Conservation (phyloP, 2,888 invertebrate species). For the Zootermopsis nevadensis region DNA sequence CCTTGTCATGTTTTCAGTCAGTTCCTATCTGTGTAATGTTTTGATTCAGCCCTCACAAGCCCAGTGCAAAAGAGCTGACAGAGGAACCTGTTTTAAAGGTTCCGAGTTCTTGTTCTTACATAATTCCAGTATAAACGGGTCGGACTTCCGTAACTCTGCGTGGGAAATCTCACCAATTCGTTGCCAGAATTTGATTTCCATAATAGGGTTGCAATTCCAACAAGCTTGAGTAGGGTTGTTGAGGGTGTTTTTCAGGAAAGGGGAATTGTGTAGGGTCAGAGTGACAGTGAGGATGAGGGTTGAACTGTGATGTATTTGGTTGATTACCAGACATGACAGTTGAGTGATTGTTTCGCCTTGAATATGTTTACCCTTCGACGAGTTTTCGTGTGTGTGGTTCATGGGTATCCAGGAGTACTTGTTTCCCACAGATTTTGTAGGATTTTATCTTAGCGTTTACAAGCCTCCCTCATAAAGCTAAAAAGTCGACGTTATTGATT, state of each 20-base stretch:
- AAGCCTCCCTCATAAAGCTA: too few species aligned
- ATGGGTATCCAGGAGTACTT: too few species aligned
- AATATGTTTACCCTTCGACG: not conserved
- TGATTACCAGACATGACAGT: not conserved
- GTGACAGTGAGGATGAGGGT: conserved; percentile 4
- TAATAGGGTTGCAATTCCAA: conserved; percentile 3
- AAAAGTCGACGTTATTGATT: too few species aligned
- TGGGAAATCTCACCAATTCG: conserved; percentile 46
- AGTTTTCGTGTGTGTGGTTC: too few species aligned
- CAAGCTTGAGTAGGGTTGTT: conserved; percentile 10
- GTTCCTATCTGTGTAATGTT: too few species aligned
- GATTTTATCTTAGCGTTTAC: too few species aligned
- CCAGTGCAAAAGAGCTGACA: too few species aligned
- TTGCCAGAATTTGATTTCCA: conserved; percentile 47
- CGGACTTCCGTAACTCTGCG: not conserved
- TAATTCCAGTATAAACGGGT: not conserved
- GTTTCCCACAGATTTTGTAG: too few species aligned
- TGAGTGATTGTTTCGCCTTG: not conserved
- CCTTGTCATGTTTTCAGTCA: too few species aligned
- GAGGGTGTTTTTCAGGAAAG: not conserved
- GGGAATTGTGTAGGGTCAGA: conserved; percentile 6
- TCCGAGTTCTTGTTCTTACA: too few species aligned
- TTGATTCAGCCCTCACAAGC: too few species aligned
- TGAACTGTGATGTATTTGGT: conserved; percentile 8
- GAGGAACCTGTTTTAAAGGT: too few species aligned